phyloP scores from a whole-genome alignment of 2,113 vertebrate genomes.

The Syngnathus typhle region DNA sequence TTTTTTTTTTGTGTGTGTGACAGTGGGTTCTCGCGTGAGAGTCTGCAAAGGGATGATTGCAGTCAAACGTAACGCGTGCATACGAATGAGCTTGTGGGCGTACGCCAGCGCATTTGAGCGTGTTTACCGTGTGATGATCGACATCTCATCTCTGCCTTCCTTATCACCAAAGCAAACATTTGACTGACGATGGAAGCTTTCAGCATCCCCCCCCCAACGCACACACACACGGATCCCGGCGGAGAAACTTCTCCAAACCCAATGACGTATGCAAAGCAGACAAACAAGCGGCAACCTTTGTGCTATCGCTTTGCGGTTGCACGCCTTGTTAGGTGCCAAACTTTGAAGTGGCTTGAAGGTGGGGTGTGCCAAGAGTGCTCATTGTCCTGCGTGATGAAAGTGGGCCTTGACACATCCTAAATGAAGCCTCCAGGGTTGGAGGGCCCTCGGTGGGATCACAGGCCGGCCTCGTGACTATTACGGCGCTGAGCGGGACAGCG shows the following conservation, averaged over 20 bases:
- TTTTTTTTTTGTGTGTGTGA: too few relatives aligned
- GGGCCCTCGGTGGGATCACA: constrained; percentile 41
- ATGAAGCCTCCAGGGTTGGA: constrained; percentile 52
- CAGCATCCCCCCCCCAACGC: constrained; percentile 21
- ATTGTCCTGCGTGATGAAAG: constrained; percentile 52
- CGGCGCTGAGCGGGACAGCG: constrained; percentile 26
- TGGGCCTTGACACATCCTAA: constrained; percentile 65
- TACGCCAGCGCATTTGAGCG: constrained; percentile 29
- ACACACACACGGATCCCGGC: constrained; percentile 30
- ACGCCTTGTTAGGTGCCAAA: neutral
- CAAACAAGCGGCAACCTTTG: constrained; percentile 35
- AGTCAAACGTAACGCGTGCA: neutral
- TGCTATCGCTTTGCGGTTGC: constrained; percentile 17
- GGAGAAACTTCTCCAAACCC: constrained; percentile 35
- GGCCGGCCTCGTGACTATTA: constrained; percentile 39
- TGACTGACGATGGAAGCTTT: constrained; percentile 46
- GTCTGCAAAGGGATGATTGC: constrained; percentile 17
- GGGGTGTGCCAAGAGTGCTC: constrained; percentile 50
- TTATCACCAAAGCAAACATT: constrained; percentile 64
- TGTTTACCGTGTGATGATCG: constrained; percentile 55
- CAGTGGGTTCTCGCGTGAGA: neutral
- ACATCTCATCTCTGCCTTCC: constrained; percentile 44
- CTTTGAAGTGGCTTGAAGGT: constrained; percentile 19
- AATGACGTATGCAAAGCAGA: constrained; percentile 37
- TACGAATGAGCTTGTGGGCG: constrained; percentile 20